Evolutionary conservation across 2,888 invertebrate genomes (phyloP), one percentile per base, ranked within the genome.

Genomic region (Ectemnius continuus): DNA sequence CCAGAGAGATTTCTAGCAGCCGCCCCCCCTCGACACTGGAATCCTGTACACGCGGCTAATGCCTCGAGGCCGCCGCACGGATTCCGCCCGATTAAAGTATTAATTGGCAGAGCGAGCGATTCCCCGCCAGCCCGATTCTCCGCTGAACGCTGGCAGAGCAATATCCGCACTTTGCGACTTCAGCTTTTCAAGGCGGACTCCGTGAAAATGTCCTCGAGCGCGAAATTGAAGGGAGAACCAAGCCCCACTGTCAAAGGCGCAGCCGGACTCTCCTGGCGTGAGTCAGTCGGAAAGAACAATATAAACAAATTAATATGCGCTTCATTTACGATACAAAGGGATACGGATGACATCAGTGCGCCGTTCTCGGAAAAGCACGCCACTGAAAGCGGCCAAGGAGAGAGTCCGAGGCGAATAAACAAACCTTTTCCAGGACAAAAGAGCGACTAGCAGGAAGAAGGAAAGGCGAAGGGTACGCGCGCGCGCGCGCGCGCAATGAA

Each of bases 1-100:
- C 36, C 68, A 46, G 5, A 13, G 47, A 18, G 26, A 26, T 48
- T 52, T 28, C 61, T 52, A 26, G 16, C 8, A 18, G n/a, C n/a
- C n/a, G n/a, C n/a, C n/a, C n/a, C 6, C 59, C 11, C 13, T 61
- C 56, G 66, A 66, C 60, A n/a, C 13, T 61, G 61, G 66, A 66
- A 48, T 28, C 36, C 47, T 57, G 47, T 1, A 58, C 20, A 36
- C 56, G 63, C 56, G 46, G 11, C n/a, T 45, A 28, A 66, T 23
- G 45, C 45, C 62, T 63, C 46, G 66, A 70, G 23, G 23, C 23
- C 65, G 28, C 52, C 36, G 62, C 73, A 74, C 67, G 64, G 72
- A 67, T 67, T 79, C 48, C 60, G 64, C 36, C 36, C 72, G 56
- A 69, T 52, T 63, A 70, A 78, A 79, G 67, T 78, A 77, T 77